Base-by-base conservation (phyloP, 92 coral and sea anemone species). In the Porites rus region DNA sequence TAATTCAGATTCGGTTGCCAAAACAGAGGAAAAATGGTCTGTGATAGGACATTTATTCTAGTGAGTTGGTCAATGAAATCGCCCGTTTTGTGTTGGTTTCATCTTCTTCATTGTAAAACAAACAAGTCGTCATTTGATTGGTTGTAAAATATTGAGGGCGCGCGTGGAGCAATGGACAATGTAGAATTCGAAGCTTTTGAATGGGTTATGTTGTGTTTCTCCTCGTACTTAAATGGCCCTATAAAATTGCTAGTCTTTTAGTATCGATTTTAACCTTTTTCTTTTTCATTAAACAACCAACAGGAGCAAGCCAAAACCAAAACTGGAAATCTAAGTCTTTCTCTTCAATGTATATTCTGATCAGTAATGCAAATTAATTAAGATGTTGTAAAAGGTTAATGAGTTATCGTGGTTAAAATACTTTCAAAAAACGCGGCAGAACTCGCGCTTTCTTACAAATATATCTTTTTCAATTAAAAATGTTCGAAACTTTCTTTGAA, bases 1-100 rank as follows among this genome's bases (percentile, higher is more conserved):
- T 81, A 81, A 81, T 81, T 81, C 43, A 81, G 77, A 65, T 71
- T 69, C 19, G 58, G 86, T 81, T 71, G 76, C 86, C 43, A 81
- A 31, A 70, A 81, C 86, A 81, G 77, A 81, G 19, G 20, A 38
- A 17, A 81, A 31, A 12, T 72, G 71, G 70, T 69, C n/a, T 58
- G 38, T 81, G 86, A 81, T 70, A 81, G 86, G 77, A 6, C 2
- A 22, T 64, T 78, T 67, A 51, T 65, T 67, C 72, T 38, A 3
- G 46, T 77, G 9, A 61, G 59, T 38, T 51, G 18, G 9, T 60
- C 72, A 78, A 65, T 12, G 19, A 10, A 61, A 24, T 24, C 68
- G 53, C 10, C 66, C 13, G 76, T 46, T 69, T 69, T 81, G 61
- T 69, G 38, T 70, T 66, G 1, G 10, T 70, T 20, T 10, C 14